Evolutionary conservation across 2,113 vertebrate species (phyloP).

Genomic region (Ammospiza caudacuta): DNA sequence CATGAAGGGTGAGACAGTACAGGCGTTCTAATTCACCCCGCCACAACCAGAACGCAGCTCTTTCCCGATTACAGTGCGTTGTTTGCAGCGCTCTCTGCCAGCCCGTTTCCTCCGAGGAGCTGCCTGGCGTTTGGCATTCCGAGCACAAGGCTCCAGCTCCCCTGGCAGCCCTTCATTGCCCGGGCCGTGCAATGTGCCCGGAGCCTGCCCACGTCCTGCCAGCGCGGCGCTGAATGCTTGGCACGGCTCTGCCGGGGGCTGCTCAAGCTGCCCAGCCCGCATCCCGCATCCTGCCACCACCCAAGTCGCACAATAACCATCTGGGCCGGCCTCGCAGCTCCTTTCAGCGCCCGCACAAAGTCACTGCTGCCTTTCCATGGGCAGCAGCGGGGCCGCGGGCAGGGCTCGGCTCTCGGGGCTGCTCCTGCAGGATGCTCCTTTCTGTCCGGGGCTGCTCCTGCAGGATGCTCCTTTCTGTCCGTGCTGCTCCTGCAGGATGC

Average conservation of each 20-base stretch:
- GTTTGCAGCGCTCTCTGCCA: background rate
- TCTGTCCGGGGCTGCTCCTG: no score
- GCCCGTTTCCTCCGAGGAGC: fast-evolving
- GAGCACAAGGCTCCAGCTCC: background rate
- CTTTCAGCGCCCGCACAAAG: background rate
- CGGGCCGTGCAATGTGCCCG: background rate
- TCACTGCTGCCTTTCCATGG: background rate
- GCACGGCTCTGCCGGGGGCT: background rate
- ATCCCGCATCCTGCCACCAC: constrained; percentile 24
- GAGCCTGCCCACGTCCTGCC: background rate
- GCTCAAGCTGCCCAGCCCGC: constrained; percentile 5
- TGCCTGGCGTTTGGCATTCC: background rate
- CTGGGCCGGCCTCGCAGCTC: background rate
- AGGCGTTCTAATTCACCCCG: no score
- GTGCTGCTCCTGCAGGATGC: no score
- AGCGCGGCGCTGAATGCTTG: constrained; percentile 3
- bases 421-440: no score
- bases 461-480: no score
- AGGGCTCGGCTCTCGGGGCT: no score
- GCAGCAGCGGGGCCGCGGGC: background rate
- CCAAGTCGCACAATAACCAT: constrained; percentile 20
- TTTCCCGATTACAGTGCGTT: fast-evolving
- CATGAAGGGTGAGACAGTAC: background rate
- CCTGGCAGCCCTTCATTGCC: background rate
- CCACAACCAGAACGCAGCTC: background rate